Evolutionary conservation across 2,797 vertebrate genomes (phyloP), one percentile per base, ranked within the genome.

Genomic region (Zalophus californianus): DNA sequence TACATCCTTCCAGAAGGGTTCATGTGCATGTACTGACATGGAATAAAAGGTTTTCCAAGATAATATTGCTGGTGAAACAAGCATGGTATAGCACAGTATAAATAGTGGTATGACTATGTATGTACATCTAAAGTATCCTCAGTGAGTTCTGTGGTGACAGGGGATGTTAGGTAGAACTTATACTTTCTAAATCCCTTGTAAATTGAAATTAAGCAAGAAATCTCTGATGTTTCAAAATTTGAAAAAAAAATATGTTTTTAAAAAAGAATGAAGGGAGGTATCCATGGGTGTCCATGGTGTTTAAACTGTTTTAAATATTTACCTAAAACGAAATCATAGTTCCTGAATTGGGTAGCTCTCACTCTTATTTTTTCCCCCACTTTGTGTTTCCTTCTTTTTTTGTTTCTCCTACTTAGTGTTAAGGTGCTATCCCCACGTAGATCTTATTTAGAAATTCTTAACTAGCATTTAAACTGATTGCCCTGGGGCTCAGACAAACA

Each of bases 381-480:
- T 75, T 75, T 48, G 25, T 75, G 14, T 75, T 75, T 48, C 41
- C 14, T 41, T 7, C 29, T 50, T 27, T 77, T 72, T 44, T 23
- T 72, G 15, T 77, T 50, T 50, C 44, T 44, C 44, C 15, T 18
- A 77, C 15, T 77, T 72, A 77, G 77, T 50, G n/a, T 83, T 75
- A 91, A 90, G 62, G 35, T 83, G 21, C 35, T 82, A 50, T 77
- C 23, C 15, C 14, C n/a, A 38, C 13, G 10, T 38, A 72, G n/a
- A 91, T 90, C 62, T 92, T 91, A 89, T 79, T 97, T 94, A 58
- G 64, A 97, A 80, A 93, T 90, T 79, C 50, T 92, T 91, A 77
- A 52, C 35, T 96, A 68, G 27, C 25, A 62, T 72, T 95, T 86
- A 94, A 97, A 90, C 13, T 13, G 58, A 89, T 95, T 97, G 64